Evolutionary conservation across 2,113 vertebrate species (phyloP), one percentile per base, ranked within the genome.

Genomic region (Coregonus clupeaformis): DNA sequence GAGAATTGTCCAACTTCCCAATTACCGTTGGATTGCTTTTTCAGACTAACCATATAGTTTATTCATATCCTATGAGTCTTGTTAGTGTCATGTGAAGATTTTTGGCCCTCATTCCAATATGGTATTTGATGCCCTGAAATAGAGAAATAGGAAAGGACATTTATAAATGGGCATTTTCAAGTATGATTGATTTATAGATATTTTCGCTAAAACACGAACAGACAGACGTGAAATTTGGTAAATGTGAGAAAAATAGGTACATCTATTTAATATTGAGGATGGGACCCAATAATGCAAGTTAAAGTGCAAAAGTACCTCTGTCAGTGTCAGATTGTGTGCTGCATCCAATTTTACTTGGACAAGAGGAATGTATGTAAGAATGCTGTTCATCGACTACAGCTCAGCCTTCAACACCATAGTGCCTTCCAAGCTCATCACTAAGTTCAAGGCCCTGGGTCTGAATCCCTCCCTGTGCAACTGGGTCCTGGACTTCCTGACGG

Each of bases 61-160:
- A 80, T 86, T 84, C 77, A 81, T 14, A 52, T 52, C 49, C 3
- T 52, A 45, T 82, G 77, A 77, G 69, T 64, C 69, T 77, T 77
- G 79, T 81, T 88, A 82, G 75, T 76, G 74, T 78, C 32, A 77
- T 78, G 68, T 82, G 60, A 84, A 80, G 83, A 83, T 83, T 86
- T 83, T 77, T 78, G 20, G 7, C 30, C 42, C 60, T 55, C 76
- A 89, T 80, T 80, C 9, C 55, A n/a, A 79, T 66, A 75, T 42
- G 52, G 66, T 78, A 65, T 67, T 80, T 82, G 20, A 80, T 73
- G 65, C 36, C 25, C 24, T 76, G 69, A 68, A 52, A 84, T 75
- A 64, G n/a, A 75, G 62, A 85, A 64, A 74, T 71, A 4, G 62
- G 25, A 65, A 62, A 68, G 60, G 65, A 81, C 77, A 74, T 81